These are phyloP conservation scores for Phallusia fumigata DNA, from an alignment of 23 tunicate genomes.

Conservation along the genomic window DNA sequence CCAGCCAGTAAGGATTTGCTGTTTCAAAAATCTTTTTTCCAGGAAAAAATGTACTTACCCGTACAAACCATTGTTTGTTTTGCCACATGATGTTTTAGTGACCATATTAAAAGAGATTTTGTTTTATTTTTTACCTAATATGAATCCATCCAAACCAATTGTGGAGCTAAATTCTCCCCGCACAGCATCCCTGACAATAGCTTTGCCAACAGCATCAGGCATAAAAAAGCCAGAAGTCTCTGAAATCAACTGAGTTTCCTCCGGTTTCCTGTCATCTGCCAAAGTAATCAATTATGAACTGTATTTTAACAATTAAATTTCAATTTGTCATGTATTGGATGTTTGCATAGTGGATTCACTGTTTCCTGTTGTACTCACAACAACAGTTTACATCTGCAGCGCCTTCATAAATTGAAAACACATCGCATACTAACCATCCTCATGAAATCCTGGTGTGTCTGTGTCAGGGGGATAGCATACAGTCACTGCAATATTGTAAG, in stretches of 20 bases:
- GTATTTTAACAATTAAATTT: neutral
- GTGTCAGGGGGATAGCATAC: constrained; percentile 91
- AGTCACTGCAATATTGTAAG: constrained; percentile 72
- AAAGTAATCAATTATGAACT: neutral
- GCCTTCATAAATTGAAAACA: neutral
- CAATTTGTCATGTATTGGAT: too few relatives aligned
- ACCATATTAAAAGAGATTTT: neutral
- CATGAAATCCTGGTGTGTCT: constrained; percentile 90
- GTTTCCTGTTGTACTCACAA: too few relatives aligned
- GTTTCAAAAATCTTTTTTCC: too few relatives aligned
- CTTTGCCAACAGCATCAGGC: constrained; percentile 71
- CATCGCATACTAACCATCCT: constrained; percentile 40
- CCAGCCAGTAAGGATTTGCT: too few relatives aligned
- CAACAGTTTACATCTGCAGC: too few relatives aligned
- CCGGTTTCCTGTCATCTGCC: constrained; percentile 74
- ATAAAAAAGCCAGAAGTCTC: constrained; percentile 65
- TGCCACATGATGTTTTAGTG: too few relatives aligned
- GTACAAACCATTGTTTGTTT: neutral
- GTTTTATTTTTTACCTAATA: constrained; percentile 48
- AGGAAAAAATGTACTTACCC: neutral
- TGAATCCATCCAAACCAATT: constrained; percentile 82
- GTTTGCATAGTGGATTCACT: too few relatives aligned
- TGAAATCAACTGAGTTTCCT: constrained; percentile 81
- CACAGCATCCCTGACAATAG: constrained; percentile 59
- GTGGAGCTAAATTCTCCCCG: constrained; percentile 62